Evolutionary conservation across 2,113 vertebrate genomes (phyloP).

Genomic region (Trochalopteron elliotii): DNA sequence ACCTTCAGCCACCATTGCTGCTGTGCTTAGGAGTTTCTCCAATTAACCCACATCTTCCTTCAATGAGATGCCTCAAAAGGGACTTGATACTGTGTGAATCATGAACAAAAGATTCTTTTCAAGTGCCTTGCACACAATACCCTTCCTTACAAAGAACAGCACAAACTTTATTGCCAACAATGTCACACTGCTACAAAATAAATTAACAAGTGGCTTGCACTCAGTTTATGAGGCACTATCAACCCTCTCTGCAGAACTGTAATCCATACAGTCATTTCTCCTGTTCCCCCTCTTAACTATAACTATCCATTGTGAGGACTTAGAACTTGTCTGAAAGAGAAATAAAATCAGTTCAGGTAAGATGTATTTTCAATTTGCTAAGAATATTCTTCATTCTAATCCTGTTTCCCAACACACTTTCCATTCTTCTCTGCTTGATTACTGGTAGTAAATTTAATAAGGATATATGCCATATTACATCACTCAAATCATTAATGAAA

Average conservation of each 20-base stretch:
- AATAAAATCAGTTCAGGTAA: conserved; percentile 3
- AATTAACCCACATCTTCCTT: background rate
- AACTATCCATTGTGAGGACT: background rate
- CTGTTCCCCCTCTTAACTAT: background rate
- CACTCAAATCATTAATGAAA: conserved; percentile 21
- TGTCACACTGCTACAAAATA: background rate
- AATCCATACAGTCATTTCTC: background rate
- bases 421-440: conserved; percentile 43
- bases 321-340: background rate
- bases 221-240: background rate
- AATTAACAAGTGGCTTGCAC: background rate
- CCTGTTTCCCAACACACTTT: conserved; percentile 1
- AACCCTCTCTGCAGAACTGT: background rate
- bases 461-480: conserved; percentile 9
- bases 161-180: background rate
- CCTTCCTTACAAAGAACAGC: background rate
- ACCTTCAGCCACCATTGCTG: background rate
- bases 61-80: background rate
- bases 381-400: conserved; percentile 38
- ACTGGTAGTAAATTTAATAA: conserved; percentile 48
- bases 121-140: background rate
- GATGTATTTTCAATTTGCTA: background rate
- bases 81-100: background rate
- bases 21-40: background rate
- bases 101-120: background rate